Evolutionary conservation across 1,140 invertebrate species (phyloP), one percentile per base, ranked within the genome.

Genomic region (Piezodorus guildinii): DNA sequence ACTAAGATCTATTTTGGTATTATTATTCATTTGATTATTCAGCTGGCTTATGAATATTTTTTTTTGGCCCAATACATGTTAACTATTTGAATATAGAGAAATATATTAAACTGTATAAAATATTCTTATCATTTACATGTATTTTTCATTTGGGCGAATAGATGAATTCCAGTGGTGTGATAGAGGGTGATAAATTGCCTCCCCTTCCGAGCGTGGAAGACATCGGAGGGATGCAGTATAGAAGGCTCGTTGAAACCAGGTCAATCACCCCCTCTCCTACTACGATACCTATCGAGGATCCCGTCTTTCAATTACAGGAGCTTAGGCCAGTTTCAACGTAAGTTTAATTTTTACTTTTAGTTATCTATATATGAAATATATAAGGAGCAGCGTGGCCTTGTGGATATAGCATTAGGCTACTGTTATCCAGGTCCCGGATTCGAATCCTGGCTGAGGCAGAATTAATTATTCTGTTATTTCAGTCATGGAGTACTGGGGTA

Each of bases 141-240:
- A 16, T 56, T 25, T 56, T 21, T 27, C 15, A 56, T 56, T 46
- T 25, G 14, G 1, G 1, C 46, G 67, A 69, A 0, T 67, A 78
- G 75, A 91, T 91, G 88, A 89, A 91, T 75, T 81, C 87, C 15
- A 90, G 85, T 73, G 86, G 86, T 25, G 74, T 86, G 23, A 81
- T 87, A 54, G 83, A 84, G 69, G 60, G 60, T 16, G 64, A 62
- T n/a, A 70, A 69, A 27, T 64, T 66, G 27, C 66, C 63, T 3
- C 54, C 70, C 12, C 19, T 25, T 19, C 34, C 34, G 3, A 60
- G 19, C n/a, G 54, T n/a, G 12, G 63, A 65, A n/a, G 19, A 64
- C n/a, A 12, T 25, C 12, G 17, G 34, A 16, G 62, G 45, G 9
- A 64, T 52, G 21, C 27, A 62, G 4, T 88, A 89, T 73, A 75